Conservation (phyloP, 2,113 vertebrate species). For the Laticauda colubrina region DNA sequence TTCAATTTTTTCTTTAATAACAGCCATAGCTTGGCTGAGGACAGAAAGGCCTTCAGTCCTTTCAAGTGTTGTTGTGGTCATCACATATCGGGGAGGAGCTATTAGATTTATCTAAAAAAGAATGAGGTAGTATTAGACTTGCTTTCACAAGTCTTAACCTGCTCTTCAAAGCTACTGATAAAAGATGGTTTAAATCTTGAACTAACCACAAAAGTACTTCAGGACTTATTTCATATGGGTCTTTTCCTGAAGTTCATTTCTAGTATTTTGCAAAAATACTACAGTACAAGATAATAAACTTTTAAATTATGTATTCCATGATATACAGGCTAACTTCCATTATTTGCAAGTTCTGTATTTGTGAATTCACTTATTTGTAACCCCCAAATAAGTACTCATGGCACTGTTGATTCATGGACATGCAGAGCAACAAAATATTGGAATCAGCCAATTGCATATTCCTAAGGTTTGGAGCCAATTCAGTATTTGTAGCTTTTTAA, state of each 20-base stretch:
- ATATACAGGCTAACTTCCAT: neutral
- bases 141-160: neutral
- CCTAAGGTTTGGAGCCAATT: neutral
- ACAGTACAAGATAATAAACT: neutral
- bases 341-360: neutral
- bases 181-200: neutral
- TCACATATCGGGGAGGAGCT: constrained; percentile 96
- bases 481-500: neutral
- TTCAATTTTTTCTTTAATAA: constrained; percentile 98
- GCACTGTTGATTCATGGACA: neutral
- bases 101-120: constrained; percentile 90
- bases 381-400: neutral
- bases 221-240: neutral
- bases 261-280: neutral
- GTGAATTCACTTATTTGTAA: neutral
- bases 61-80: constrained; percentile 97
- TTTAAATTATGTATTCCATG: neutral
- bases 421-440: neutral
- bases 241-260: neutral
- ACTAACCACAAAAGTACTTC: neutral
- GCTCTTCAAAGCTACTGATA: neutral
- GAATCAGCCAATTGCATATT: neutral
- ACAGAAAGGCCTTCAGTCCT: constrained; percentile 96
- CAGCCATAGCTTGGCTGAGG: constrained; percentile 96
- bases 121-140: neutral